A percentile compares a stretch with the other conserved stretches of the same genome.
Conservation (phyloP, 2,888 invertebrate species). For the Oxystoma pomonae region DNA sequence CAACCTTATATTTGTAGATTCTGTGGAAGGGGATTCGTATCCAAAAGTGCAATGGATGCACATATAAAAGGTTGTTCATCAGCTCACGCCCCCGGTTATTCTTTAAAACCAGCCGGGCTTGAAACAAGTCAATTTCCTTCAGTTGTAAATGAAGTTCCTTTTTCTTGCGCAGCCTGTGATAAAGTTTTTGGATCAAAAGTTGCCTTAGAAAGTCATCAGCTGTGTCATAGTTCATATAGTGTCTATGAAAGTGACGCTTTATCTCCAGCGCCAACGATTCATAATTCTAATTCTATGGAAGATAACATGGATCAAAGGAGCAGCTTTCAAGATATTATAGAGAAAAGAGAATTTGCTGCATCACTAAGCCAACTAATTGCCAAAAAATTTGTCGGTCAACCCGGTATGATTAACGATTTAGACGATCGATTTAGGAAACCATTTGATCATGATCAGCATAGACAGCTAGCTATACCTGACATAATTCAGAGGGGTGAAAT, state of each 20-base stretch:
- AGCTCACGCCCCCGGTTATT: constrained; percentile 13
- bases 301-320: constrained; percentile 5
- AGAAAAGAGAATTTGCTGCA: constrained; percentile 17
- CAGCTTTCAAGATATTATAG: constrained; percentile 14
- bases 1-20: constrained; percentile 52
- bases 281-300: background rate
- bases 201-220: constrained; percentile 31
- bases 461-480: background rate
- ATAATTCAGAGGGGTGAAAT: background rate
- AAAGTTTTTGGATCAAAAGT: constrained; percentile 24
- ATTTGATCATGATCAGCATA: background rate
- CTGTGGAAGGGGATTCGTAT: constrained; percentile 41
- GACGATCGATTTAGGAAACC: background rate
- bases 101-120: background rate
- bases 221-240: constrained; percentile 13
- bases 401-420: background rate
- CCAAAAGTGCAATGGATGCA: constrained; percentile 42
- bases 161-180: constrained; percentile 18
- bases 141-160: constrained; percentile 10
- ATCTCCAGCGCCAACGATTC: background rate
- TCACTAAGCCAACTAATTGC: constrained; percentile 18
- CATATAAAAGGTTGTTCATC: constrained; percentile 41
- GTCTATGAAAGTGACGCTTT: background rate
- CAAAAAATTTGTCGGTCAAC: background rate
- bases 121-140: background rate